phyloP scores from a whole-genome alignment of 2,797 vertebrate genomes.

The Epinephelus awoara region DNA sequence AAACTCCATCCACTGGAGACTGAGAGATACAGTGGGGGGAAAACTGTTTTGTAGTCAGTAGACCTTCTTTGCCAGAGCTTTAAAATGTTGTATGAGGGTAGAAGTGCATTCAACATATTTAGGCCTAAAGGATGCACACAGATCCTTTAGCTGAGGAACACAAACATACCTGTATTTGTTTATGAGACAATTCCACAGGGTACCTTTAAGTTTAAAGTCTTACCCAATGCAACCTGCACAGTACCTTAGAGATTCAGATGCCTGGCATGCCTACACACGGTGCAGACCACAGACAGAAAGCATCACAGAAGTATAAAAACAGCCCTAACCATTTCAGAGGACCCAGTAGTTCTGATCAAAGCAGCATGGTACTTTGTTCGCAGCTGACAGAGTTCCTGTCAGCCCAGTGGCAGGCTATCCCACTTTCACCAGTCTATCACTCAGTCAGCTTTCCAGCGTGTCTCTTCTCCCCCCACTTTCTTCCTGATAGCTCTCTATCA shows the following conservation, averaged over 20 bases:
- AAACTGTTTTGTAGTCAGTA: neutral
- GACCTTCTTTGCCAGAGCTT: neutral
- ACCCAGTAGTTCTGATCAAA: constrained; percentile 28
- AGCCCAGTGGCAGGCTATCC: constrained; percentile 52
- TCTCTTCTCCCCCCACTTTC: constrained; percentile 42
- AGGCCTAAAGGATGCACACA: neutral
- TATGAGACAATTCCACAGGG: constrained; percentile 17
- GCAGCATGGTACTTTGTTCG: constrained; percentile 31
- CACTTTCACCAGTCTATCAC: constrained; percentile 60
- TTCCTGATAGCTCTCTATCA: constrained; percentile 73
- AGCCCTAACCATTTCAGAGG: constrained; percentile 25
- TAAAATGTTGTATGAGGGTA: neutral
- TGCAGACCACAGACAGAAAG: constrained; percentile 31
- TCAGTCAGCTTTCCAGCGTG: constrained; percentile 52
- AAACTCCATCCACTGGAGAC: neutral
- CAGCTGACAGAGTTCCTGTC: constrained; percentile 61
- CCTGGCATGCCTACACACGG: constrained; percentile 13
- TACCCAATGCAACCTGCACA: constrained; percentile 24
- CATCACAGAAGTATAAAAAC: constrained; percentile 27
- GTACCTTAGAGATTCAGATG: constrained; percentile 9
- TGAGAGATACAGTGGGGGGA: neutral
- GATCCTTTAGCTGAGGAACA: constrained; percentile 8
- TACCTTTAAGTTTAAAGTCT: constrained; percentile 12
- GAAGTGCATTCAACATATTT: neutral
- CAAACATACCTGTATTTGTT: constrained; percentile 30